These are phyloP conservation scores for Machaerirhynchus nigripectus DNA, from an alignment of 2,113 vertebrate species.

Conservation along the genomic window DNA sequence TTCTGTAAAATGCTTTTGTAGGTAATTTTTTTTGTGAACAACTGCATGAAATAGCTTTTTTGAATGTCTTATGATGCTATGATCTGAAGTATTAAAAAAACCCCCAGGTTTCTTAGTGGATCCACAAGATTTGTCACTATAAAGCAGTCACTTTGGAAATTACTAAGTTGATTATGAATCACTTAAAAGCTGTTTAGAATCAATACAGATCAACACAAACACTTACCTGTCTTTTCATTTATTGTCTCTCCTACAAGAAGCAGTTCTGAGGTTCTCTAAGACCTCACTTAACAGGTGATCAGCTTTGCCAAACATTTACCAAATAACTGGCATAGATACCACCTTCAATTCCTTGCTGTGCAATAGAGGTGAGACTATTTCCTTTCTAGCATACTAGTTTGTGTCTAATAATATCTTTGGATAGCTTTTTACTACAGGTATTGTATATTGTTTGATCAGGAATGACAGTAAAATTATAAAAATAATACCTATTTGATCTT, in stretches of 20 bases:
- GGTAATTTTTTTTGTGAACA: not conserved
- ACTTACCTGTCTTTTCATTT: not conserved
- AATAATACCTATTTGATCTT: not conserved
- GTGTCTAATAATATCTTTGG: not conserved
- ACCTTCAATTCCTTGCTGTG: not conserved
- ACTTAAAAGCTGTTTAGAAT: not conserved
- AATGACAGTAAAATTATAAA: not conserved
- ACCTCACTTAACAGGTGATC: not conserved
- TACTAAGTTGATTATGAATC: not conserved
- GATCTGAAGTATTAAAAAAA: not conserved
- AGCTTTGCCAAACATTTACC: not conserved
- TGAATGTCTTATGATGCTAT: not conserved
- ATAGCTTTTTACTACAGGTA: not conserved
- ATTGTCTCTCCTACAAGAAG: not conserved
- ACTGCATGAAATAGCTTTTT: not conserved
- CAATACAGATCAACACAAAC: not conserved
- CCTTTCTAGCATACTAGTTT: not conserved
- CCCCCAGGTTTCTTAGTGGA: not conserved
- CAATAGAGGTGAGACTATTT: not conserved
- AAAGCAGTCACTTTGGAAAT: not conserved
- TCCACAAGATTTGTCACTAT: not conserved
- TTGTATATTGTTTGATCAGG: not conserved
- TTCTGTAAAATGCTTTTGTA: not conserved
- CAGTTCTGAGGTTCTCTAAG: not conserved
- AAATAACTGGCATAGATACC: not conserved